Evolutionary conservation across 2,113 vertebrate genomes (phyloP).

Genomic region (Scytalopus superciliaris): DNA sequence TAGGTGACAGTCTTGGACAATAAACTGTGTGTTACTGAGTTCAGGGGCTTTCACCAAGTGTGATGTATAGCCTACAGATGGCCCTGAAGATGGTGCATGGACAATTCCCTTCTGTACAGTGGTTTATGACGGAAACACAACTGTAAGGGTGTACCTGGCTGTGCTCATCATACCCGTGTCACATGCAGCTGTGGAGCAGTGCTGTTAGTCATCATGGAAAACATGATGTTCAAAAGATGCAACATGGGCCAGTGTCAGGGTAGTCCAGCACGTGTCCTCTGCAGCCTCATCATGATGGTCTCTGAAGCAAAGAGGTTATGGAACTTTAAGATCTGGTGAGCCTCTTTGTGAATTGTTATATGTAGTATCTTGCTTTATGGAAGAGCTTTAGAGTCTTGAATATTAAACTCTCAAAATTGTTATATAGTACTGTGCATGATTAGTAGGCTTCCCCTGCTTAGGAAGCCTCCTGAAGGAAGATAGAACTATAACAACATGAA

Average conservation of each 20-base stretch:
- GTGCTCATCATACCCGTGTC: neutral
- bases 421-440: neutral
- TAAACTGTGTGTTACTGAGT: slow-evolving; percentile 7
- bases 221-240: neutral
- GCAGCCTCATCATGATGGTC: rapidly evolving
- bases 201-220: neutral
- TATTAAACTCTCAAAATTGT: neutral
- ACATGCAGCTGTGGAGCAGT: neutral
- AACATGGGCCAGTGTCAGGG: neutral
- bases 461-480: neutral
- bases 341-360: neutral
- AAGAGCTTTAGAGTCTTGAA: neutral
- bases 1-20: slow-evolving; percentile 29
- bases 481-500: neutral
- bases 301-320: neutral
- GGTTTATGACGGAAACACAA: neutral
- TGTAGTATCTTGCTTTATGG: neutral
- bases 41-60: neutral
- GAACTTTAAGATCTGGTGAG: neutral
- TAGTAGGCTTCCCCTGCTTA: neutral
- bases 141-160: neutral
- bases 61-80: neutral
- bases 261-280: neutral
- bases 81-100: neutral
- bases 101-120: neutral